Conservation (phyloP, 2,113 vertebrate genomes). For the Glaucomys volans region DNA sequence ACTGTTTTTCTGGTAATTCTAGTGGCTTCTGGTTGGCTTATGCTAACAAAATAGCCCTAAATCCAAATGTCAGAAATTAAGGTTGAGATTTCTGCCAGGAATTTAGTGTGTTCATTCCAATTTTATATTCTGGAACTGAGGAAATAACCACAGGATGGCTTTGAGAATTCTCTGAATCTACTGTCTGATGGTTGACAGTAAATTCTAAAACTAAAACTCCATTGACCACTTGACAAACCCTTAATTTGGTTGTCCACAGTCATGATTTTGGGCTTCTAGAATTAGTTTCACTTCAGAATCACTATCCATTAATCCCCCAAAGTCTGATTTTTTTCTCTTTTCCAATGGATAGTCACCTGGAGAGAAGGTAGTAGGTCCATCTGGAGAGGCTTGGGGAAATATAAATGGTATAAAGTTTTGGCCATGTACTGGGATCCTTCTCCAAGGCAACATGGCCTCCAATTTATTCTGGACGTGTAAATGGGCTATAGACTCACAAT, state of each 20-base stretch:
- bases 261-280: not conserved
- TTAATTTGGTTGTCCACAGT: not conserved
- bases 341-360: not conserved
- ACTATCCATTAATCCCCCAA: not conserved
- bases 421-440: not conserved
- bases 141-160: not conserved
- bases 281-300: not conserved
- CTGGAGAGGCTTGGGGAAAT: not conserved
- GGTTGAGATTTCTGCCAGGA: too few relatives aligned
- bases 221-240: not conserved
- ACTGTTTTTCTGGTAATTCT: not conserved
- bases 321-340: not conserved
- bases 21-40: not conserved
- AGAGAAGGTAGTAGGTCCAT: not conserved
- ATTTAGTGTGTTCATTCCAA: not conserved
- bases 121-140: not conserved
- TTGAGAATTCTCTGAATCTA: not conserved
- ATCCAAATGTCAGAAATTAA: too few relatives aligned
- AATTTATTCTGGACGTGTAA: not conserved
- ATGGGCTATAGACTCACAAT: not conserved
- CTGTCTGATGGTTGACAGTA: not conserved
- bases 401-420: not conserved
- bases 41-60: not conserved
- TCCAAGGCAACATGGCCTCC: not conserved
- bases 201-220: not conserved